Evolutionary conservation across 2,113 vertebrate species (phyloP).

Genomic region (Gallinago media): DNA sequence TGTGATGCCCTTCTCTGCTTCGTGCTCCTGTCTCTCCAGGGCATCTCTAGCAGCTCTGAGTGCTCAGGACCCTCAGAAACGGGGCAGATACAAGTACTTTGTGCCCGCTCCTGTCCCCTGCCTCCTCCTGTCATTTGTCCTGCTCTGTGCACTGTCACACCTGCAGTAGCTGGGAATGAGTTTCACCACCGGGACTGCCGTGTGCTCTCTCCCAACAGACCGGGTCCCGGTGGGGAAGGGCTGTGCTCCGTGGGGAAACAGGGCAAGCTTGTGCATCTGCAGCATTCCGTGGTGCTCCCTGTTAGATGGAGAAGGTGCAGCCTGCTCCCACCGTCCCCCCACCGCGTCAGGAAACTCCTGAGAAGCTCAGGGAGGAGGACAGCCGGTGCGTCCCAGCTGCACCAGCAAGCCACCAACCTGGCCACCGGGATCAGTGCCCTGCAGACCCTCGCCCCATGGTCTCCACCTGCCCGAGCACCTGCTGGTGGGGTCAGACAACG

Average conservation of each 20-base stretch:
- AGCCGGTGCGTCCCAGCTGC: background rate
- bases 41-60: background rate
- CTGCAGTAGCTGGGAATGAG: accelerated
- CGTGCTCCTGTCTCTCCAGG: accelerated
- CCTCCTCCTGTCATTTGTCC: accelerated
- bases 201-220: accelerated
- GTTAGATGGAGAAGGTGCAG: background rate
- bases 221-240: background rate
- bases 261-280: background rate
- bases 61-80: background rate
- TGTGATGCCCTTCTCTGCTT: background rate
- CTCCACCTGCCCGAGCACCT: accelerated
- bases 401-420: background rate
- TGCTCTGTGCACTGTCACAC: background rate
- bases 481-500: accelerated
- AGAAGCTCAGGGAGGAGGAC: background rate
- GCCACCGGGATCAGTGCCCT: accelerated
- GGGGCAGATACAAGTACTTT: background rate
- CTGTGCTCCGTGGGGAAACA: background rate
- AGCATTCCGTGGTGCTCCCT: background rate
- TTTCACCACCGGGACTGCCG: accelerated
- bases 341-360: accelerated
- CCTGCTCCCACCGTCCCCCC: background rate
- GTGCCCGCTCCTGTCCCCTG: accelerated
- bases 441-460: accelerated